Conservation (phyloP, 2,797 vertebrate species). For the Acrossocheilus fasciatus region DNA sequence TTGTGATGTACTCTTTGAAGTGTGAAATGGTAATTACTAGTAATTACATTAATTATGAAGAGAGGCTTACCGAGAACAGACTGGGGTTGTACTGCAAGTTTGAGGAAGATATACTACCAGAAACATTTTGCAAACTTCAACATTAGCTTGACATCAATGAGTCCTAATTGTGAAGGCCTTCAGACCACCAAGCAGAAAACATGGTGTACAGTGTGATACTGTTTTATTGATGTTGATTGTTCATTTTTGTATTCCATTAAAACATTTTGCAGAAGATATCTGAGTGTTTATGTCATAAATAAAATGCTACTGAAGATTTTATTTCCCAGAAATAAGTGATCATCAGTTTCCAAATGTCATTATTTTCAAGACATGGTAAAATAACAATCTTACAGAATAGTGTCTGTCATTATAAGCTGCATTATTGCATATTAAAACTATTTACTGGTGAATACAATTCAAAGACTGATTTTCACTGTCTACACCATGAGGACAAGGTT, state of each 20-base stretch:
- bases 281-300: background rate
- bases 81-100: background rate
- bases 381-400: background rate
- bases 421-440: constrained; percentile 1
- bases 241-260: constrained; percentile 30
- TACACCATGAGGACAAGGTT: background rate
- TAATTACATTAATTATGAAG: constrained; percentile 10
- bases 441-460: background rate
- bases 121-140: background rate
- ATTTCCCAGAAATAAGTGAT: constrained; percentile 16
- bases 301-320: constrained; percentile 2
- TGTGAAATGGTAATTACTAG: constrained; percentile 1
- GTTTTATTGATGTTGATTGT: constrained; percentile 6
- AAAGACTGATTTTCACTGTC: background rate
- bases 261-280: constrained; percentile 1
- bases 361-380: background rate
- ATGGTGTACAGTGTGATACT: background rate
- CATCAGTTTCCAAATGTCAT: background rate
- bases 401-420: background rate
- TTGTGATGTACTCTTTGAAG: constrained; percentile 5
- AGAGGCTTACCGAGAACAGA: background rate
- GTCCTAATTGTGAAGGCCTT: background rate
- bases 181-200: constrained; percentile 12
- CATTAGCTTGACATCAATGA: background rate
- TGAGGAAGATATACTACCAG: background rate